Base-by-base conservation (phyloP, 2,797 vertebrate genomes). In the Saxicola maurus region DNA sequence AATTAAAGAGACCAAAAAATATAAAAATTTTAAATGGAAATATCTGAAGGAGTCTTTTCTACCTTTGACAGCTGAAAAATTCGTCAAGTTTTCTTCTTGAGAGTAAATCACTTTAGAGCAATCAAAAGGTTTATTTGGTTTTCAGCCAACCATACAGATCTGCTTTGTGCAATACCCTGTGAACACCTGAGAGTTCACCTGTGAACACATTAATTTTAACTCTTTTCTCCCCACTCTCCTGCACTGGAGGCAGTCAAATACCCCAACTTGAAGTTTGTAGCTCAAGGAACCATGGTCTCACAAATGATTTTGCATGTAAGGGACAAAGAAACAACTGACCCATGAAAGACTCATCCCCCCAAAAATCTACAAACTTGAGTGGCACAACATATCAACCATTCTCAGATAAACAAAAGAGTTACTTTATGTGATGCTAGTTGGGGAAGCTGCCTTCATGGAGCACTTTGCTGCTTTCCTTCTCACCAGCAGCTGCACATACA, bases 181-280 rank as follows among this genome's bases (percentile, higher is more conserved):
- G 20, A 73, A 81, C 30, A 92, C 27, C 40, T 59, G 24, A 86
- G 67, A 78, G 59, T 53, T 86, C 52, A 87, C 74, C 68, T 68
- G 40, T 15, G n/a, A 76, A 56, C 31, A 60, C 33, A 75, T 3
- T 53, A 31, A 59, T 75, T 78, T 76, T 46, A 49, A 15, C 18
- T 40, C 27, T 77, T 62, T 31, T 25, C 49, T 53, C 3, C 12
- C 9, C 1, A 1, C 2, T 40, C 0, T 2, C 28, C 62, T 59
- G 25, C 37, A 51, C 2, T 81, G 16, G 23, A 72, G 13, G 9
- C 15, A 65, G 51, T 18, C 52, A 81, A 66, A 66, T 17, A 27
- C 8, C 31, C 33, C 24, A 69, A 4, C 30, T 4, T 45, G 23
- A 74, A 27, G 20, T 48, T 23, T 49, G 30, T 17, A 19, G 19